Conservation (phyloP, 30 jellyfish, hydroid and myxozoan species). For the Clytia hemisphaerica region DNA sequence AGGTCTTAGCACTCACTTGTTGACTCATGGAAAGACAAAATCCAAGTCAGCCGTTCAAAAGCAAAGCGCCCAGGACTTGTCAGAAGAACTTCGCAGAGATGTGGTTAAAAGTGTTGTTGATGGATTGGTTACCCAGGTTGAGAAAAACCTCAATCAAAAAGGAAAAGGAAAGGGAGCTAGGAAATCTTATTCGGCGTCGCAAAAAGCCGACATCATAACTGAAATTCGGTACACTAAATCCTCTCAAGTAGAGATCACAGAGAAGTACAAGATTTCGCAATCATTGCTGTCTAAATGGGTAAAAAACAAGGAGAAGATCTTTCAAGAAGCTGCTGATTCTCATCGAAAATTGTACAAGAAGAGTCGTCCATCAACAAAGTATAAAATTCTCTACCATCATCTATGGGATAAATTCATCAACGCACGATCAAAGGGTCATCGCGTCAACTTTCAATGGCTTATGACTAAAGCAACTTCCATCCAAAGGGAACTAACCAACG, state of each 20-base stretch:
- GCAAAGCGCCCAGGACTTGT: slow-evolving; percentile 1
- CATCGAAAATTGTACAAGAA: slow-evolving; percentile 20
- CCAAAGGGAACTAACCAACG: slow-evolving; percentile 23
- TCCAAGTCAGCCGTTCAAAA: slow-evolving; percentile 6
- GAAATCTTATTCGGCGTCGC: slow-evolving; percentile 18
- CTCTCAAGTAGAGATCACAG: slow-evolving; percentile 9
- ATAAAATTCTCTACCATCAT: slow-evolving; percentile 26
- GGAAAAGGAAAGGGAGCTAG: slow-evolving; percentile 28
- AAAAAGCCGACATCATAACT: slow-evolving; percentile 23
- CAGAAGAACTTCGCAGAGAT: slow-evolving; percentile 26
- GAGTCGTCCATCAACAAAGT: slow-evolving; percentile 32
- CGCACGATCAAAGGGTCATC: slow-evolving; percentile 47
- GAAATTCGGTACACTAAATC: slow-evolving; percentile 13
- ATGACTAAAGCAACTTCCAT: slow-evolving; percentile 42
- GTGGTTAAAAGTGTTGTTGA: slow-evolving; percentile 16
- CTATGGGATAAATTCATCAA: slow-evolving; percentile 5
- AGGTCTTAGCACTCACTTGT: slow-evolving; percentile 18
- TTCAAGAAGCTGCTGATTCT: slow-evolving; percentile 25
- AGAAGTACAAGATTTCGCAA: slow-evolving; percentile 11
- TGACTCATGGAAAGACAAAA: slow-evolving; percentile 27
- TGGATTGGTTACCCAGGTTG: slow-evolving; percentile 20
- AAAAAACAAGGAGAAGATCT: slow-evolving; percentile 17
- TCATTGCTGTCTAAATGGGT: slow-evolving; percentile 17
- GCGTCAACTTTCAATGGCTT: slow-evolving; percentile 42
- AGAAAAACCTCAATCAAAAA: slow-evolving; percentile 5